Base-by-base conservation (phyloP, 1,140 invertebrate species). In the Neuroterus valhalla region DNA sequence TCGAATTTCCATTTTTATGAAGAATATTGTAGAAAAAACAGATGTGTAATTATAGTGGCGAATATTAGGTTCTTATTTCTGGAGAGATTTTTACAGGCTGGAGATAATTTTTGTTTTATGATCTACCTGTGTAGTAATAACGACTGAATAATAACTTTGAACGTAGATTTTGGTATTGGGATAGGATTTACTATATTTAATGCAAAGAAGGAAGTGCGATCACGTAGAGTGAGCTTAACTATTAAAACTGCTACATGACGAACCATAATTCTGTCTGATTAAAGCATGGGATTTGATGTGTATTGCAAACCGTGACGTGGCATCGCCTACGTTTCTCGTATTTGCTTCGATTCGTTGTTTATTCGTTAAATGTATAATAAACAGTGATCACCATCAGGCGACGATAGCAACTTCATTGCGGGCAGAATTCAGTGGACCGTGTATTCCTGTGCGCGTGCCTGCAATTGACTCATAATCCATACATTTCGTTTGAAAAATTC, bases 241-340 rank as follows among this genome's bases (percentile, higher is more conserved):
- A 72, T 81, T 81, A 85, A 85, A 85, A 86, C 81, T 85, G 83
- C 82, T 83, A 84, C 83, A 85, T 83, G 85, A 85, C 82, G 78
- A 86, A 81, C 83, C 83, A 86, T 86, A 86, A 86, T 86, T 86
- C 81, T 86, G 78, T 81, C 83, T 84, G 84, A 86, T 86, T 84
- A 86, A 86, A 86, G 85, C 82, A 86, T 84, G 78, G 82, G 82
- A 85, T 85, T 86, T 86, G 78, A 78, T 77, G 71, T 75, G 75
- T 76, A 71, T 74, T 82, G 78, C 83, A 82, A 85, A 82, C 75
- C 81, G 85, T 82, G 80, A 84, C 76, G 83, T 78, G 78, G 68
- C 76, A 75, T 75, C 78, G 81, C 69, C 67, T 15, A 62, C n/a
- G 21, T 62, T 62, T 26, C 31, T 62, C 55, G 55, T 62, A 62